A percentile compares a stretch with the other conserved stretches of the same genome.
Evolutionary conservation across 2,113 vertebrate species (phyloP).

Genomic region (Axis porcinus): DNA sequence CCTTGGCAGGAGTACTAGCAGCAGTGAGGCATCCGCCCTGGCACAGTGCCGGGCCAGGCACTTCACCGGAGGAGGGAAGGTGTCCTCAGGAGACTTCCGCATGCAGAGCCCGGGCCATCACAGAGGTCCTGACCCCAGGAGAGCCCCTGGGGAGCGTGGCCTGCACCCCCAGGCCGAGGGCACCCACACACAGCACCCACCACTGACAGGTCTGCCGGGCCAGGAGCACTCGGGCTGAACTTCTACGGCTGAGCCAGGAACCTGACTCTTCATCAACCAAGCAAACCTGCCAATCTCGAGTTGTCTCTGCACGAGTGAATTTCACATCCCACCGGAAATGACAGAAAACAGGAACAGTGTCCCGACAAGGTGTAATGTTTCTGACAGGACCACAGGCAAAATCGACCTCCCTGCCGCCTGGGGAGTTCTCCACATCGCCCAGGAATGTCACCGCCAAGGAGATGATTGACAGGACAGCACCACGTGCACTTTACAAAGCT

Average conservation of each 20-base stretch:
- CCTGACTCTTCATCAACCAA: neutral
- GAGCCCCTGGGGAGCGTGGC: no score
- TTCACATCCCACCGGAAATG: neutral
- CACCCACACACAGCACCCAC: neutral
- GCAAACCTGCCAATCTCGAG: no score
- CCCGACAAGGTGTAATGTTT: no score
- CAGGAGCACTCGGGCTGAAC: neutral
- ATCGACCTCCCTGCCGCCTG: neutral
- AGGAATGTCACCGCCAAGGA: neutral
- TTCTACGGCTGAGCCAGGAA: neutral
- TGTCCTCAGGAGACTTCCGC: neutral
- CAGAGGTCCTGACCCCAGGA: neutral
- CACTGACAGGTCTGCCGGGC: accelerated
- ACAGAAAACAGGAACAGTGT: neutral
- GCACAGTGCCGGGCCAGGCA: neutral
- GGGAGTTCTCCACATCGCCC: neutral
- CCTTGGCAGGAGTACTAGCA: neutral
- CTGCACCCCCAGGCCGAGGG: neutral
- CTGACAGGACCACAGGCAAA: neutral
- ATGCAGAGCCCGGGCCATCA: neutral
- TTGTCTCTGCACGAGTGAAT: neutral
- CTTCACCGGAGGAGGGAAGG: neutral
- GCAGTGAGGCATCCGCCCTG: neutral
- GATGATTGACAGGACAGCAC: neutral
- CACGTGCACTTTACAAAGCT: neutral